These are phyloP conservation scores for Dryoscopus gambensis DNA, from an alignment of 2,113 vertebrate genomes.

Conservation along the genomic window DNA sequence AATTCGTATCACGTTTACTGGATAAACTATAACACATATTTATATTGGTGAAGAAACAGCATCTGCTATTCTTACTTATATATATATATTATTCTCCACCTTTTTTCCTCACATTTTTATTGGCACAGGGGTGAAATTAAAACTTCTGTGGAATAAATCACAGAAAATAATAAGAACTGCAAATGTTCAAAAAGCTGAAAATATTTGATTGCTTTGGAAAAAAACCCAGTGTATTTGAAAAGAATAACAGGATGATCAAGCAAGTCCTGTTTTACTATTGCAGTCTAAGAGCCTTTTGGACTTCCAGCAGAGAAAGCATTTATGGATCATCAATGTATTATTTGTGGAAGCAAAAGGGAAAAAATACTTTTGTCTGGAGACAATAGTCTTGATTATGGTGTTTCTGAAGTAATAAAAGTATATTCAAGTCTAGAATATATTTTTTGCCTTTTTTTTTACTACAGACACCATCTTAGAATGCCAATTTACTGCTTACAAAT, in stretches of 20 bases:
- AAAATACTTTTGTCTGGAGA: not conserved
- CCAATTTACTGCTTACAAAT: not conserved
- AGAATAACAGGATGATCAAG: conserved; percentile 16
- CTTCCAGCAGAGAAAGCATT: conserved; percentile 19
- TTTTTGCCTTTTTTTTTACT: not conserved
- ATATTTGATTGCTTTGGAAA: not conserved
- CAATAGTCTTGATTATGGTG: conserved; percentile 23
- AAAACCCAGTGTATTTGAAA: not conserved
- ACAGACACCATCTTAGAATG: not conserved
- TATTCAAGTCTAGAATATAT: not conserved
- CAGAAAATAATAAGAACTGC: not conserved
- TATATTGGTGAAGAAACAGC: not conserved
- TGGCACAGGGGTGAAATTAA: not conserved
- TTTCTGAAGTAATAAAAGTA: not conserved
- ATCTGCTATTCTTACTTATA: not conserved
- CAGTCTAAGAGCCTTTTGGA: not conserved
- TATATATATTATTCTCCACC: not conserved
- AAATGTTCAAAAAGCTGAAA: conserved; percentile 12
- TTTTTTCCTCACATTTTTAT: not conserved
- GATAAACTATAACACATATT: not conserved
- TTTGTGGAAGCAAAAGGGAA: not conserved
- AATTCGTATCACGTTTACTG: not conserved
- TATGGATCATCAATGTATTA: conserved; percentile 4
- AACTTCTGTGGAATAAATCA: not conserved
- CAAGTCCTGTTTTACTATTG: not conserved